These are phyloP conservation scores for Musca domestica DNA, from an alignment of 1,140 invertebrate species.

Conservation along the genomic window DNA sequence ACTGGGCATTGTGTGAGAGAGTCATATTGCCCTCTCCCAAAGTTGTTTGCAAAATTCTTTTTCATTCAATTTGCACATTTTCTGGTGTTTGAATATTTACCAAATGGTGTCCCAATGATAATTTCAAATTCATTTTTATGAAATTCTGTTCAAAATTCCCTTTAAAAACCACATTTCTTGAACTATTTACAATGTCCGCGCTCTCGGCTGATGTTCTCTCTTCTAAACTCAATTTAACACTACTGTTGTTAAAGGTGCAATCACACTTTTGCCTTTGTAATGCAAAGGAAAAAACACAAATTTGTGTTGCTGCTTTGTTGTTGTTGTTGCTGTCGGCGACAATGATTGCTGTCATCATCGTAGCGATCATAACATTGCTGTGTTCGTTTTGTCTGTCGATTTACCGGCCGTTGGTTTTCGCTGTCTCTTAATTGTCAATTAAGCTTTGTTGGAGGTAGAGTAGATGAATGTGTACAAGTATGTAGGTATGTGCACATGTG, in stretches of 20 bases:
- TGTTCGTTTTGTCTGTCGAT: too few relatives aligned
- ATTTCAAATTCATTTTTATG: background rate
- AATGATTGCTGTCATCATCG: too few relatives aligned
- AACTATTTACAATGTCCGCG: background rate
- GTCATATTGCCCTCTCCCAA: too few relatives aligned
- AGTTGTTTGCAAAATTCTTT: too few relatives aligned
- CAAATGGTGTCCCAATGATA: background rate
- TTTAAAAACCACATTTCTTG: background rate
- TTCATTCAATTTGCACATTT: background rate
- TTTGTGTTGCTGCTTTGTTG: too few relatives aligned
- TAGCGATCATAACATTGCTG: too few relatives aligned
- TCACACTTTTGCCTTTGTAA: too few relatives aligned
- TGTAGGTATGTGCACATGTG: too few relatives aligned
- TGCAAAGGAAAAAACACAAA: too few relatives aligned
- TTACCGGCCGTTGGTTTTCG: background rate
- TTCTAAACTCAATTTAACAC: constrained; percentile 12
- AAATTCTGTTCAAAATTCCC: background rate
- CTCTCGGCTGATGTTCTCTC: background rate
- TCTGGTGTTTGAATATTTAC: constrained; percentile 1
- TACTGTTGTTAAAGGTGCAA: constrained; percentile 9
- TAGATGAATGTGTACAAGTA: background rate
- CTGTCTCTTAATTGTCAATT: constrained; percentile 17
- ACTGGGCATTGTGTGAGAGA: too few relatives aligned
- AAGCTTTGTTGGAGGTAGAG: constrained; percentile 21
- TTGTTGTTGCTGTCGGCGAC: too few relatives aligned